A percentile compares a stretch with the other conserved stretches of the same genome.
Evolutionary conservation across 1,140 invertebrate species (phyloP).

Genomic region (Calephelis virginiensis): DNA sequence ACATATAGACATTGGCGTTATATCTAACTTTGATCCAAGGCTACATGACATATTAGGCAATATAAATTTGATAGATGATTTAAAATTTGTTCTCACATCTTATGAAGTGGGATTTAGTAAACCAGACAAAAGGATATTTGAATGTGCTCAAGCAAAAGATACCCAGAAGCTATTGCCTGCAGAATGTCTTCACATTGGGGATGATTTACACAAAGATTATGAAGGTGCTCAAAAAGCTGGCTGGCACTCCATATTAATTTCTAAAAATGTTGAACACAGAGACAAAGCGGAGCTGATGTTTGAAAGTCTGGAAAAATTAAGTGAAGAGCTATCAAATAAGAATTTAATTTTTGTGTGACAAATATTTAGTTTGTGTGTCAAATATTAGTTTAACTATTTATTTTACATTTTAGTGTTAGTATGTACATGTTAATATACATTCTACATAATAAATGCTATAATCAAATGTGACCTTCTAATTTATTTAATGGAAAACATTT

Average conservation of each 20-base stretch:
- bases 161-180: conserved; percentile 65
- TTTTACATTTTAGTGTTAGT: too few relatives aligned
- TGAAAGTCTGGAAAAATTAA: not conserved
- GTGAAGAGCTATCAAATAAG: not conserved
- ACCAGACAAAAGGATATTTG: conserved; percentile 87
- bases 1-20: conserved; percentile 83
- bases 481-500: too few relatives aligned
- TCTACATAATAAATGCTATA: too few relatives aligned
- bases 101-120: conserved; percentile 87
- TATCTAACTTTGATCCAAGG: conserved; percentile 94
- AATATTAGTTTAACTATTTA: too few relatives aligned
- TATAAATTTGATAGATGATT: conserved; percentile 82
- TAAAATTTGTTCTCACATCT: conserved; percentile 90
- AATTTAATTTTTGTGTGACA: too few relatives aligned
- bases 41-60: conserved; percentile 83
- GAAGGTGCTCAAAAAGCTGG: conserved; percentile 84
- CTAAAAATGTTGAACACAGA: conserved; percentile 14
- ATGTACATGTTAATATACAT: too few relatives aligned
- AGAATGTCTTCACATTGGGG: conserved; percentile 90
- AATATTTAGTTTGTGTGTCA: too few relatives aligned
- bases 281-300: not conserved
- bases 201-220: conserved; percentile 87
- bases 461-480: too few relatives aligned
- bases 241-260: conserved; percentile 83
- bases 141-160: conserved; percentile 80